Evolutionary conservation across 2,113 vertebrate species (phyloP), one percentile per base, ranked within the genome.

Genomic region (Myiagra hebetior): DNA sequence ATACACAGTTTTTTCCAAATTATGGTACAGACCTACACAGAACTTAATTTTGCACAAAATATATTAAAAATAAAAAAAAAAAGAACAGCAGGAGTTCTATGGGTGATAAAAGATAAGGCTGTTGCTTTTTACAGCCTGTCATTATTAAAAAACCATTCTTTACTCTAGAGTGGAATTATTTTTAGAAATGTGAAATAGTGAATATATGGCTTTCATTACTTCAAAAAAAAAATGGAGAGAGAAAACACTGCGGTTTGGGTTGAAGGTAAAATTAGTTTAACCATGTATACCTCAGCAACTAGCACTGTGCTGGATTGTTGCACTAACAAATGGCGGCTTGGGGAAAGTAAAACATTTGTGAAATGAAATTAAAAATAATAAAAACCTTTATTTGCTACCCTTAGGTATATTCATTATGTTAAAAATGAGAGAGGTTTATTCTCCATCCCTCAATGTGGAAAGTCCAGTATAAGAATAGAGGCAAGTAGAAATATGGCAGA

Each of bases 21-120:
- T 97, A 97, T 96, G 97, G 97, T 98, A 98, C 98, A 98, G 94
- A 94, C 96, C 97, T 98, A 97, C 93, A 96, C 89, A 96, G 94
- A 98, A 98, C 97, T 97, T 97, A 96, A 98, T 98, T 98, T 98
- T 98, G 98, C 98, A 98, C 97, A 98, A 97, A 98, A 91, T 97
- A 90, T 97, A 98, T 98, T 97, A 97, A 96, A 96, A 94, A 93
- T 93, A 96, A 94, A 95, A 96, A 97, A 96, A 97, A 96, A 94
- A 95, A 97, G 91, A 94, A 94, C 91, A 93, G 87, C 90, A 74
- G 93, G 97, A 98, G 90, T 96, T 97, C 77, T 98, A 72, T 97
- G 97, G 95, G 95, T 94, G 87, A 94, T 96, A 95, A 97, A 95
- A 94, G 57, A 94, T 82, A 65, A 97, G 94, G 94, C 73, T 97